phyloP scores from a whole-genome alignment of 2,888 invertebrate genomes.

The Standfussiana lucernea region DNA sequence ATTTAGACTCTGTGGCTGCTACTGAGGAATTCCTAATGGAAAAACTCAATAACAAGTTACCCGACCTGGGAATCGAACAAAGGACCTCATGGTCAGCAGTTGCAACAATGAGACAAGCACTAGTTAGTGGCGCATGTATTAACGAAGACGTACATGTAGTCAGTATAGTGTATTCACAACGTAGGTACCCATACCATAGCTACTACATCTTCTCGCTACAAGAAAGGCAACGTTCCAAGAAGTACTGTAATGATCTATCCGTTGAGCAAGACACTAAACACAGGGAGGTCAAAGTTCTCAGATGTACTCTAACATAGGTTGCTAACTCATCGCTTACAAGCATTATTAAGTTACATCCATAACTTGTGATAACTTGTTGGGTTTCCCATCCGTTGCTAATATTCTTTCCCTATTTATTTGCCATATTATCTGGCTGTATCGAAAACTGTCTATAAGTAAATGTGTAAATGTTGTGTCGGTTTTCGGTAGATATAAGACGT shows the following conservation, averaged over 20 bases:
- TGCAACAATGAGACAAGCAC: too few relatives aligned
- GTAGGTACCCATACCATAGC: neutral
- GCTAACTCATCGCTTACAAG: conserved; percentile 60
- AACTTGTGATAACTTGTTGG: conserved; percentile 50
- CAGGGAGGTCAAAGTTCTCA: conserved; percentile 46
- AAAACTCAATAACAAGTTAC: too few relatives aligned
- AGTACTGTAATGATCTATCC: conserved; percentile 54
- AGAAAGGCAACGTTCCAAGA: conserved; percentile 44
- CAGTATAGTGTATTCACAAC: neutral
- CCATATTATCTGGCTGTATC: neutral
- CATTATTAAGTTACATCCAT: conserved; percentile 64
- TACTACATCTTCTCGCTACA: conserved; percentile 19
- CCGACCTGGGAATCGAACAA: too few relatives aligned
- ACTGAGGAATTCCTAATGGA: too few relatives aligned
- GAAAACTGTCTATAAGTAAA: neutral
- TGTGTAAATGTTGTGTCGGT: neutral
- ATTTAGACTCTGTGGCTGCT: too few relatives aligned
- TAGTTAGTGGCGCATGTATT: too few relatives aligned
- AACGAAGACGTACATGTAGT: neutral
- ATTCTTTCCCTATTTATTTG: conserved; percentile 38
- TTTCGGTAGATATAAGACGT: neutral
- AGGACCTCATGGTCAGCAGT: too few relatives aligned
- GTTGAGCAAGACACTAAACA: conserved; percentile 48
- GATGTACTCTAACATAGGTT: conserved; percentile 51
- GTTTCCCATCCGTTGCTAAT: conserved; percentile 43